These are phyloP conservation scores for Liopterus haemorrhoidalis DNA, from an alignment of 2,888 invertebrate genomes.

Conservation along the genomic window DNA sequence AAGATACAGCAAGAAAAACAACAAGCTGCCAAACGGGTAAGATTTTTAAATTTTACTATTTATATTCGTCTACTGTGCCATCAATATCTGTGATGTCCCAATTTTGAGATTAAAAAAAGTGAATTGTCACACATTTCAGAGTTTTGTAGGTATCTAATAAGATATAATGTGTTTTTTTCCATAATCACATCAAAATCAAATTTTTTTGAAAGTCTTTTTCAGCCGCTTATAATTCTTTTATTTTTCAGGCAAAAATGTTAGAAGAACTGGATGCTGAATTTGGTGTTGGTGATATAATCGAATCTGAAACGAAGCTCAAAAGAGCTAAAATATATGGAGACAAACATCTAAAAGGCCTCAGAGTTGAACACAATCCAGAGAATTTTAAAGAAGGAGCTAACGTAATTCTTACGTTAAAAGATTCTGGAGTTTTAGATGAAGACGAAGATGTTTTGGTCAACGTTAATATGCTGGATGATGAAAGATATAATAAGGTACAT, in stretches of 20 bases:
- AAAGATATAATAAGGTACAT: slow-evolving; percentile 69
- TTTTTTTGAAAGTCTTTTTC: too few species aligned
- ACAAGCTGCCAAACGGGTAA: slow-evolving; percentile 76
- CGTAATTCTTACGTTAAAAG: slow-evolving; percentile 88
- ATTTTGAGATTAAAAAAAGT: slow-evolving; percentile 4
- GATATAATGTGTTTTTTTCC: background rate
- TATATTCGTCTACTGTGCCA: slow-evolving; percentile 8
- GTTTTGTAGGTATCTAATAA: background rate
- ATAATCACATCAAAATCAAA: slow-evolving; percentile 1
- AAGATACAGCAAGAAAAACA: slow-evolving; percentile 70
- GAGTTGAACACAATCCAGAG: slow-evolving; percentile 75
- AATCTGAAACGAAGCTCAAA: slow-evolving; percentile 62
- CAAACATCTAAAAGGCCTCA: slow-evolving; percentile 70
- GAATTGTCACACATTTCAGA: slow-evolving; percentile 16
- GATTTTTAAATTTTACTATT: slow-evolving; percentile 32
- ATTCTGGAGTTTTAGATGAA: slow-evolving; percentile 82
- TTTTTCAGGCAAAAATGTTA: slow-evolving; percentile 74
- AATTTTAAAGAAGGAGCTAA: slow-evolving; percentile 70
- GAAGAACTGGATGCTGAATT: slow-evolving; percentile 95
- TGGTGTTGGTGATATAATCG: slow-evolving; percentile 80
- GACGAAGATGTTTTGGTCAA: slow-evolving; percentile 85
- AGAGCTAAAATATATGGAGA: slow-evolving; percentile 60
- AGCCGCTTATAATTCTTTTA: slow-evolving; percentile 17
- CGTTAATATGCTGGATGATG: slow-evolving; percentile 81
- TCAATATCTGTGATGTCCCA: slow-evolving; percentile 2